Evolutionary conservation across 2,113 vertebrate species (phyloP), one percentile per base, ranked within the genome.

Genomic region (Scytalopus superciliaris): DNA sequence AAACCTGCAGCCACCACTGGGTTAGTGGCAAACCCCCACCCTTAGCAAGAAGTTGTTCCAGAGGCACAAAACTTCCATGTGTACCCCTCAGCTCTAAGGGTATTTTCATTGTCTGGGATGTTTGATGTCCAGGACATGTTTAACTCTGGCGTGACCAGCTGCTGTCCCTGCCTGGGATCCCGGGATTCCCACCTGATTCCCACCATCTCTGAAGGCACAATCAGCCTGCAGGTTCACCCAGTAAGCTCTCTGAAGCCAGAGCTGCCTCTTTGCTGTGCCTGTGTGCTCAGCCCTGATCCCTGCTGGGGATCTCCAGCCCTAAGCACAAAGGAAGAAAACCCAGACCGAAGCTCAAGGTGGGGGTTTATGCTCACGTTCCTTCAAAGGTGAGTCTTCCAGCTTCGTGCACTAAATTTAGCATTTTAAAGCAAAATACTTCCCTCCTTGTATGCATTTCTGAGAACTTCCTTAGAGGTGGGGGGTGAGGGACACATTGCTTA

Each of bases 1-100:
- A 79, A 63, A 31, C 0, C 2, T 33, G 18, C 28, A 49, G 18
- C 22, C 27, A 18, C 23, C 4, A 15, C 1, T 5, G 33, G 12
- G 83, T 64, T 14, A 35, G 33, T 12, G 25, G 27, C 9, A n/a
- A 84, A 67, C 13, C 42, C 7, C 19, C 55, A 40, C 27, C 27
- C 37, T 18, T 24, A 23, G 31, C 44, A 56, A 70, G 27, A 50
- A 14, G 5, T 12, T 25, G 14, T 50, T 83, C 50, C 35, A 73
- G 57, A 78, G 25, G 50, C n/a, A 77, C 12, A 59, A 37, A 87
- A 56, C 3, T 19, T 49, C 39, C 19, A 35, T 13, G 11, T 7
- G 1, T 10, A 70, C 8, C n/a, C 68, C 6, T 14, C 14, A 3
- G 2, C 53, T 49, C 63, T 24, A 49, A 24, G 5, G 28, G 16